Conservation (phyloP, 2,797 vertebrate genomes). For the Presbytis comata region DNA sequence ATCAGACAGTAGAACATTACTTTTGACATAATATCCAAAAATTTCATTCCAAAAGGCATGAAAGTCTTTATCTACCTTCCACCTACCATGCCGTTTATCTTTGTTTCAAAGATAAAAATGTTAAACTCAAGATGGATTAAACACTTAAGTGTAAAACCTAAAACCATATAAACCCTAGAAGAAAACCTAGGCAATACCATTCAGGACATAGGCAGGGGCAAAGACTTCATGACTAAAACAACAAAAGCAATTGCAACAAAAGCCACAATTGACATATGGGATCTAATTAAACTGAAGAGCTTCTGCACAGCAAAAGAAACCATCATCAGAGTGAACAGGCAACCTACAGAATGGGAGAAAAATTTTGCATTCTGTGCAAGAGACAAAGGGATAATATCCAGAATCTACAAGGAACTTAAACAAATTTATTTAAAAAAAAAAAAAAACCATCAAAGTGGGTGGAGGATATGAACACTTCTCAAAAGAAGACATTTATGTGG, state of each 20-base stretch:
- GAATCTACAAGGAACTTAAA: background rate
- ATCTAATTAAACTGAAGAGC: no score
- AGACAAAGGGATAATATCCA: background rate
- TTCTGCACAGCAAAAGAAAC: background rate
- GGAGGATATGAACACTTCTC: background rate
- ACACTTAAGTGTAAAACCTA: background rate
- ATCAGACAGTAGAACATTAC: background rate
- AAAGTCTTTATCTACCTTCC: background rate
- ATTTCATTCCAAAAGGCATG: background rate
- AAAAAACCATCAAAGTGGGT: background rate
- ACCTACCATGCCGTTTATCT: background rate
- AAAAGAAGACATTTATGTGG: background rate
- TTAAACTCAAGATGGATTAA: background rate
- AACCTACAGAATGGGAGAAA: background rate
- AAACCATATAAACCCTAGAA: background rate
- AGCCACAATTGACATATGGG: no score
- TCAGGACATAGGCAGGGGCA: background rate
- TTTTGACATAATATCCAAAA: background rate
- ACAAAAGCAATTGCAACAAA: no score
- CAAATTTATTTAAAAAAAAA: background rate
- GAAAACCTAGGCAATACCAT: background rate
- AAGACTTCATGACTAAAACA: background rate
- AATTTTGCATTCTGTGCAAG: background rate
- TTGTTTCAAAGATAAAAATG: background rate
- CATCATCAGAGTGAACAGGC: background rate